phyloP scores from a whole-genome alignment of 2,888 invertebrate genomes.

The Tortrix viridana region DNA sequence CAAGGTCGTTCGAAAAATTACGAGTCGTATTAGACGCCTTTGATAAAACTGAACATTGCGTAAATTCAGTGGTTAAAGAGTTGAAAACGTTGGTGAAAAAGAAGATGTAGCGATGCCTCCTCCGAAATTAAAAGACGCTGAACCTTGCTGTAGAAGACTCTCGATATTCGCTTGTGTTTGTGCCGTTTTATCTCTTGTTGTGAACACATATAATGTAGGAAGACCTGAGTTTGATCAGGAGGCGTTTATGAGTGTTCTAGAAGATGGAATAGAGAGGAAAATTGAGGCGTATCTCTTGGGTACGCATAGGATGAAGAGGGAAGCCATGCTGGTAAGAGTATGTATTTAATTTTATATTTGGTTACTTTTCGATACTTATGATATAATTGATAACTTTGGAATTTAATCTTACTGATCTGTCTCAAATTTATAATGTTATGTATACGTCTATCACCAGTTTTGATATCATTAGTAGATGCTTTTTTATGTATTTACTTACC shows the following conservation, averaged over 20 bases:
- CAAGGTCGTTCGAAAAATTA: neutral
- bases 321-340: constrained; percentile 72
- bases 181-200: constrained; percentile 65
- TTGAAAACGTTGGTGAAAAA: neutral
- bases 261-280: constrained; percentile 62
- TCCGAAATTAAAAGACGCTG: constrained; percentile 28
- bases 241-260: constrained; percentile 50
- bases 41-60: neutral
- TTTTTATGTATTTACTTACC: too few relatives aligned
- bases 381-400: too few relatives aligned
- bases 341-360: constrained; percentile 41
- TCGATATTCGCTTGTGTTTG: constrained; percentile 68
- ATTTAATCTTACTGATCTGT: too few relatives aligned
- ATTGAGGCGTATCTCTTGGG: constrained; percentile 62
- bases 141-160: constrained; percentile 61
- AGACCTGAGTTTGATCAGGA: constrained; percentile 51
- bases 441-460: too few relatives aligned
- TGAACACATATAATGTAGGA: constrained; percentile 67
- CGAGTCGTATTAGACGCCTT: neutral
- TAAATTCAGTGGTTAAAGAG: neutral
- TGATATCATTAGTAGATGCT: too few relatives aligned
- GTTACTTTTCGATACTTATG: neutral
- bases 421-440: too few relatives aligned
- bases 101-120: constrained; percentile 27
- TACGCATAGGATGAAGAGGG: constrained; percentile 62